These are phyloP conservation scores for Drosophila peninsularis DNA, from an alignment of 2,888 invertebrate species.

Conservation along the genomic window DNA sequence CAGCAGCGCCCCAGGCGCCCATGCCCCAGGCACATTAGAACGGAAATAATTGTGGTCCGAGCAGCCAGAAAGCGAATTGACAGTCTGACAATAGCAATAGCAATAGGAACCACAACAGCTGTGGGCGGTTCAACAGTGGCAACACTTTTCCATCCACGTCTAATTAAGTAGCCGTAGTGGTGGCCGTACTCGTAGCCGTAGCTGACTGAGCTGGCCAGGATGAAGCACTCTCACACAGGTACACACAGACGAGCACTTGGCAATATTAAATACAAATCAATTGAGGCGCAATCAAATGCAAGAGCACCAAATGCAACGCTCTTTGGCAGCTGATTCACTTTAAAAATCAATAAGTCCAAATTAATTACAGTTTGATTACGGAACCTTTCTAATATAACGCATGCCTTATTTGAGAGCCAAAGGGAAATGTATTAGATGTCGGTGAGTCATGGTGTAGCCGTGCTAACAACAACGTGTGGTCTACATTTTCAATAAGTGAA, in stretches of 20 bases:
- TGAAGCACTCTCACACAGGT: conserved; percentile 1
- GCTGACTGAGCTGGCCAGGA: not conserved
- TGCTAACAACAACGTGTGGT: too few relatives aligned
- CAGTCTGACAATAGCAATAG: conserved; percentile 10
- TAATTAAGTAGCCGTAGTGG: conserved; percentile 58
- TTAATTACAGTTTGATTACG: conserved; percentile 16
- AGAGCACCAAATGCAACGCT: not conserved
- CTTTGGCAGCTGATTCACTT: conserved; percentile 7
- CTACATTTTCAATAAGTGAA: not conserved
- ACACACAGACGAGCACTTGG: conserved; percentile 10
- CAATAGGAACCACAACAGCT: conserved; percentile 36
- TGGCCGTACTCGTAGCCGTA: conserved; percentile 3
- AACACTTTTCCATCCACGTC: conserved; percentile 36
- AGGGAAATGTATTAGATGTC: not conserved
- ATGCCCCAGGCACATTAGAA: conserved; percentile 51
- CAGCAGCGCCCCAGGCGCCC: conserved; percentile 5
- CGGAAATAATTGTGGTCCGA: conserved; percentile 70
- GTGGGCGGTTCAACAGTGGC: conserved; percentile 34
- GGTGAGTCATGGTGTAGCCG: not conserved
- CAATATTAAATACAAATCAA: conserved; percentile 8
- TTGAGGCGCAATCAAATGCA: conserved; percentile 3
- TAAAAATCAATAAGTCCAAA: conserved; percentile 28
- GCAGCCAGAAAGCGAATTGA: conserved; percentile 22
- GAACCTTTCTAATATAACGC: not conserved
- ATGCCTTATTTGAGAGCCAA: not conserved